Evolutionary conservation across 2,888 invertebrate genomes (phyloP), one percentile per base, ranked within the genome.

Genomic region (Hydriomena furcata): DNA sequence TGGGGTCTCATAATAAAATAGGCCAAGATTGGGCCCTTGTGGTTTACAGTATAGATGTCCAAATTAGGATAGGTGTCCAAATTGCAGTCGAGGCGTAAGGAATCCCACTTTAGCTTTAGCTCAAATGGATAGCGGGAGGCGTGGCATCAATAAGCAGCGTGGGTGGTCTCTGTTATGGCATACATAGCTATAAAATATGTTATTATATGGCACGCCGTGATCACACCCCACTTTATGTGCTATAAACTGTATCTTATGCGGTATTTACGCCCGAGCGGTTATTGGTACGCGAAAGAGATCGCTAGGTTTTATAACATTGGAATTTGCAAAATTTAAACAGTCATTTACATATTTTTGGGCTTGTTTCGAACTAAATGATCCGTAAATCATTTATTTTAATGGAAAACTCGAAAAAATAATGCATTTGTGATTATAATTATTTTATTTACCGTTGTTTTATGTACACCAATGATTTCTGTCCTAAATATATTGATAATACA

Each of bases 41-140:
- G 44, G 52, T 37, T 40, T 23, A 47, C 44, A 55, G 56, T 46
- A 72, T 73, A 77, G 76, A 77, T 79, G 80, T 69, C 68, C 60
- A 77, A 80, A 79, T 80, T 78, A n/a, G 56, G 49, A 72, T 73
- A 77, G 76, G 77, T 79, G 80, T 69, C 68, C 60, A 77, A 80
- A 79, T 80, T 78, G 76, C 54, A 38, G 31, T 36, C 53, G 58
- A 63, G 51, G 64, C 70, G 63, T 20, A 17, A 17, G 12, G 43
- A 28, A 35, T 28, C 11, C 20, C 12, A 40, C 11, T 24, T 24
- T 8, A 28, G 11, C 10, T 28, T 75, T 74, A 76, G 75, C 75
- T 76, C 68, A 82, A 81, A 84, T 81, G 81, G 79, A 74, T 76
- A 78, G 74, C 82, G 75, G 66, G 68, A 71, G 87, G 86, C 84